Conservation (phyloP, 2,797 vertebrate species). For the Acipenser oxyrinchus region DNA sequence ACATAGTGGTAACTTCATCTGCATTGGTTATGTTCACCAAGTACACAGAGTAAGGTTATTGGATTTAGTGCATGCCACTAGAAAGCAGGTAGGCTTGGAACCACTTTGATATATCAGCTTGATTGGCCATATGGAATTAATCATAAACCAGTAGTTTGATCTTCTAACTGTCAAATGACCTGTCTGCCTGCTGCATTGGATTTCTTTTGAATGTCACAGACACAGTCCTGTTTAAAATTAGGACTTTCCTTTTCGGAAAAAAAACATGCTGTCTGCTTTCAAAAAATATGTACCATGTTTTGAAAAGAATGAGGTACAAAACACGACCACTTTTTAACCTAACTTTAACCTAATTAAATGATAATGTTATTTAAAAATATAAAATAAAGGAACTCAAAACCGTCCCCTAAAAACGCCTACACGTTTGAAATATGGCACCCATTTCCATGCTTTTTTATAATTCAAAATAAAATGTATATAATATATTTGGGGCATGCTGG, state of each 20-base stretch:
- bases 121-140: constrained; percentile 54
- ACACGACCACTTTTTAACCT: no score
- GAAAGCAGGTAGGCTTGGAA: constrained; percentile 16
- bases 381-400: no score
- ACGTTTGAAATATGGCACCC: no score
- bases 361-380: no score
- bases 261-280: no score
- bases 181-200: constrained; percentile 28
- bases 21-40: neutral
- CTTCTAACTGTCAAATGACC: constrained; percentile 42
- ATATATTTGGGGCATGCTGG: no score
- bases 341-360: no score
- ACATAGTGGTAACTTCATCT: constrained; percentile 7
- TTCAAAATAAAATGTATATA: no score
- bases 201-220: constrained; percentile 28
- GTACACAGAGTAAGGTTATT: neutral
- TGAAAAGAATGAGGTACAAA: no score
- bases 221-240: constrained; percentile 40
- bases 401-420: no score
- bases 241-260: neutral
- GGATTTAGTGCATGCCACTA: neutral
- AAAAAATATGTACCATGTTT: no score
- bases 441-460: no score
- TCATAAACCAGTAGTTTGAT: constrained; percentile 43
- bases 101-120: constrained; percentile 33